Conservation (phyloP, 2,888 invertebrate species). For the Willowsia nigromaculata region DNA sequence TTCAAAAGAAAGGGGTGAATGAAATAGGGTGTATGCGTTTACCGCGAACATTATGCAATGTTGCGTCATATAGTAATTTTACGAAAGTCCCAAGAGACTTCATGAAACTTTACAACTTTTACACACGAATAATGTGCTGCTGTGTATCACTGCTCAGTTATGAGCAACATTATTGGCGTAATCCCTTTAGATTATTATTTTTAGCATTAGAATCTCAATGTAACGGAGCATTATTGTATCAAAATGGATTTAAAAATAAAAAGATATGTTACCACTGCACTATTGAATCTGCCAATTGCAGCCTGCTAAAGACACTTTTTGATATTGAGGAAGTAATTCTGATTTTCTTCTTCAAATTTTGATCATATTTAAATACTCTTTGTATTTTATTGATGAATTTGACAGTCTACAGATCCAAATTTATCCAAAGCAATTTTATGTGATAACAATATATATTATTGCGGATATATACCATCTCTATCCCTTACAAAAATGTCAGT, state of each 20-base stretch:
- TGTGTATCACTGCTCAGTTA: constrained; percentile 9
- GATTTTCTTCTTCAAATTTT: too few relatives aligned
- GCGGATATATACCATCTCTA: background rate
- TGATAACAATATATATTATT: background rate
- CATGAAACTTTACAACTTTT: constrained; percentile 19
- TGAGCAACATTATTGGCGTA: background rate
- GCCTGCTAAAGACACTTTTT: too few relatives aligned
- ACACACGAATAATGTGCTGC: background rate
- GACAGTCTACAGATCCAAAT: too few relatives aligned
- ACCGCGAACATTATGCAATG: background rate
- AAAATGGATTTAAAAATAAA: too few relatives aligned
- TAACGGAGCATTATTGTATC: too few relatives aligned
- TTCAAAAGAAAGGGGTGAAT: constrained; percentile 19
- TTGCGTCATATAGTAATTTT: constrained; percentile 11
- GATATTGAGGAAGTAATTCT: too few relatives aligned
- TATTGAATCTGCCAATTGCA: too few relatives aligned
- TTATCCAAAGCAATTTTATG: too few relatives aligned
- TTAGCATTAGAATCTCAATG: too few relatives aligned
- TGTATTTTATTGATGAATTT: too few relatives aligned
- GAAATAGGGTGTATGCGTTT: background rate
- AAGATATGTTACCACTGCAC: too few relatives aligned
- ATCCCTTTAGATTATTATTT: constrained; percentile 16
- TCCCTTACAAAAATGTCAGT: background rate
- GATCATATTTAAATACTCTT: too few relatives aligned
- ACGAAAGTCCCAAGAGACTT: background rate